A percentile compares a stretch with the other conserved stretches of the same genome.
These are phyloP conservation scores for Platyrinchus mystaceus DNA, from an alignment of 2,797 vertebrate species.

Conservation along the genomic window DNA sequence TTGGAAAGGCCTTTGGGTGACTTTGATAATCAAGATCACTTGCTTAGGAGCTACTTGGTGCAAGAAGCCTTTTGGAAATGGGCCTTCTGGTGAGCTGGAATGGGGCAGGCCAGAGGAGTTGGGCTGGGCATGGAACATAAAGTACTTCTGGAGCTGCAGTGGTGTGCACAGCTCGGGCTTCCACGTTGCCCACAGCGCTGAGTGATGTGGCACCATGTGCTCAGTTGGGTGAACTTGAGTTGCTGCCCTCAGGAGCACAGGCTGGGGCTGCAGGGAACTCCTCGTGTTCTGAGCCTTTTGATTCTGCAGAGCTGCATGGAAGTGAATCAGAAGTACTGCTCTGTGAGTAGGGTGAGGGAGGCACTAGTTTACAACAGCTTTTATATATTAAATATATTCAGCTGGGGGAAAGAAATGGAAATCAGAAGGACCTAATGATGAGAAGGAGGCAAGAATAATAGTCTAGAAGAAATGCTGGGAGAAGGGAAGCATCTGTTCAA, in stretches of 20 bases:
- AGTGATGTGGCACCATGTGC: background rate
- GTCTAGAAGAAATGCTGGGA: background rate
- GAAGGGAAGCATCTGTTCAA: background rate
- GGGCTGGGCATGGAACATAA: background rate
- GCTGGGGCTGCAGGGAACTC: background rate
- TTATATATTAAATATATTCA: background rate
- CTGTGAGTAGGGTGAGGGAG: background rate
- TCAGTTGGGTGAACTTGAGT: background rate
- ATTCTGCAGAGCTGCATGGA: background rate
- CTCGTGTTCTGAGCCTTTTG: background rate
- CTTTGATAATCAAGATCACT: background rate
- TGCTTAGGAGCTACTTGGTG: background rate
- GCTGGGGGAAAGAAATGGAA: background rate
- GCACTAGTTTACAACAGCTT: background rate
- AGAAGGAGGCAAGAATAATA: background rate
- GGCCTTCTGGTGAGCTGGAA: background rate
- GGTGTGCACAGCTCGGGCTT: fast-evolving
- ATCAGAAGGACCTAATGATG: background rate
- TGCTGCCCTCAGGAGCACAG: background rate
- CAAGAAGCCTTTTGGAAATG: background rate
- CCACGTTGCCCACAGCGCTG: fast-evolving
- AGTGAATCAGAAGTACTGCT: background rate
- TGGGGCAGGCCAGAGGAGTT: background rate
- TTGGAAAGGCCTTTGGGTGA: background rate
- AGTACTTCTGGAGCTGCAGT: background rate